phyloP scores from a whole-genome alignment of 1,140 invertebrate species.

The Glossosoma conforme region DNA sequence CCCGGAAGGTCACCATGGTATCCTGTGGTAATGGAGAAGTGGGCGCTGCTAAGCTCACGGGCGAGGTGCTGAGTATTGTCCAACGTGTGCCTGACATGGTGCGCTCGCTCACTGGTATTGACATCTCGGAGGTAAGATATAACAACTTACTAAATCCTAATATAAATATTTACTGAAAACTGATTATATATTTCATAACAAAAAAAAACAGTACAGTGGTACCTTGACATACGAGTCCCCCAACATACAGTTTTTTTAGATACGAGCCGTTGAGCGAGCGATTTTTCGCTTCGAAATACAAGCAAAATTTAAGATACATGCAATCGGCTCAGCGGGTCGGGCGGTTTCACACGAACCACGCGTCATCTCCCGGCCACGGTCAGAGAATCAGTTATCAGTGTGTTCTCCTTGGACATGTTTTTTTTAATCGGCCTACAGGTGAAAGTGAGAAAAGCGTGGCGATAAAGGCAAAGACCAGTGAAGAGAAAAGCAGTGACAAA shows the following conservation, averaged over 20 bases:
- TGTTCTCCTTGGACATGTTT: no score
- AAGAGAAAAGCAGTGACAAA: no score
- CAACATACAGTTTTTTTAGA: not conserved
- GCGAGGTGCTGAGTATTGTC: conserved; percentile 90
- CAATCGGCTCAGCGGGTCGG: not conserved
- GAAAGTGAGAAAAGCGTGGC: no score
- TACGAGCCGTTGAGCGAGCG: not conserved
- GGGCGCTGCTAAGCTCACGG: conserved; percentile 88
- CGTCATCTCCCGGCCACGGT: no score
- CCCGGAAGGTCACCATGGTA: conserved; percentile 93
- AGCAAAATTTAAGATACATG: not conserved
- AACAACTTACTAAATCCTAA: no score
- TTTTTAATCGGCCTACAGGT: no score
- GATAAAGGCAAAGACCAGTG: no score
- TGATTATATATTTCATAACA: not conserved
- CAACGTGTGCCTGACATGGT: conserved; percentile 85
- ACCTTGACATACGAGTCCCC: not conserved
- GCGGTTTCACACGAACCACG: no score
- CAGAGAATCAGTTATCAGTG: no score
- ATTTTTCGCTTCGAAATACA: not conserved
- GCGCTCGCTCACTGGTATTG: conserved; percentile 86
- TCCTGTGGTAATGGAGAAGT: conserved; percentile 87
- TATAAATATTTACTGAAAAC: no score
- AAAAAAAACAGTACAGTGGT: not conserved
- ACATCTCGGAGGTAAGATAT: conserved; percentile 72